phyloP scores from a whole-genome alignment of 2,113 vertebrate species.

The Tragelaphus scriptus region DNA sequence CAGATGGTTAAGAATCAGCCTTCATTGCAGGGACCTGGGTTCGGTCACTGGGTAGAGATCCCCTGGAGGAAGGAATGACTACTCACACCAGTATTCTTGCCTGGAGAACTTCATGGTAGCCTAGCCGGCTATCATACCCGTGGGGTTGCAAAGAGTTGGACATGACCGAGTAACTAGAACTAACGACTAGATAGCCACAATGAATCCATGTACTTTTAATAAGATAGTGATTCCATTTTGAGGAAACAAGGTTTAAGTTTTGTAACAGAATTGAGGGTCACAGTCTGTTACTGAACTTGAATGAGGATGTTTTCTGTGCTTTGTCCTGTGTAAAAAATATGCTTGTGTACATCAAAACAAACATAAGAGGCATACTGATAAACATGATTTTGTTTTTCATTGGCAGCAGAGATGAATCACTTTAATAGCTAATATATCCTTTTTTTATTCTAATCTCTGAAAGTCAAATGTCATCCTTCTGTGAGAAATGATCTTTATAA shows the following conservation, averaged over 20 bases:
- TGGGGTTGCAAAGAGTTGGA: background rate
- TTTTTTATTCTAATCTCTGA: background rate
- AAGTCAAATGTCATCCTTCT: background rate
- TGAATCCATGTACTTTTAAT: background rate
- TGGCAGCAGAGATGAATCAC: background rate
- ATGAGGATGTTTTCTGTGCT: background rate
- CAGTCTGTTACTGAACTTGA: background rate
- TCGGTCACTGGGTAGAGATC: background rate
- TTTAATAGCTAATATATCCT: background rate
- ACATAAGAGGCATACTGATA: background rate
- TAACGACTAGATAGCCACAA: background rate
- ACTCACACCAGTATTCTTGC: background rate
- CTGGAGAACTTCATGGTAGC: background rate
- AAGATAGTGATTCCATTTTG: background rate
- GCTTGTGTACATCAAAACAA: background rate
- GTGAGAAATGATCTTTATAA: background rate
- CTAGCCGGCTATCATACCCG: accelerated
- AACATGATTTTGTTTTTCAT: background rate
- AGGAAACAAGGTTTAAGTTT: background rate
- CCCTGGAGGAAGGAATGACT: background rate
- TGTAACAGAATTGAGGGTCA: background rate
- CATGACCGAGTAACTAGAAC: accelerated
- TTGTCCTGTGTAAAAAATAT: background rate
- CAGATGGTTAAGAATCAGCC: background rate
- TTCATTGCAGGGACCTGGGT: background rate